phyloP scores from a whole-genome alignment of 2,888 invertebrate species.

The Drosophila cognata region DNA sequence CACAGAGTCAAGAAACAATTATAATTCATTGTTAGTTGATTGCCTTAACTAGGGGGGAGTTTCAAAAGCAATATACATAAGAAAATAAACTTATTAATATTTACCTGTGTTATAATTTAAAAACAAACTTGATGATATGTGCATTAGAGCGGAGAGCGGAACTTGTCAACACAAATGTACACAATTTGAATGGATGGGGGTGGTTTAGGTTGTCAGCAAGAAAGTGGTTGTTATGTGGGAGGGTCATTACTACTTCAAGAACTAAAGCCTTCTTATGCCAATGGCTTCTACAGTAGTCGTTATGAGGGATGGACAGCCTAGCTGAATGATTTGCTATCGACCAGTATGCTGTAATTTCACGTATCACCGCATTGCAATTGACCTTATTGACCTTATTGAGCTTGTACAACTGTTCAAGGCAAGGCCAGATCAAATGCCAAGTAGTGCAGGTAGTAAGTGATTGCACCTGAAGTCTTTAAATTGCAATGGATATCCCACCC shows the following conservation, averaged over 20 bases:
- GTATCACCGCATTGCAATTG: neutral
- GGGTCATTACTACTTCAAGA: neutral
- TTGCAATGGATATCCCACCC: neutral
- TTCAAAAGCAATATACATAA: neutral
- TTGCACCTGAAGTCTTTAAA: neutral
- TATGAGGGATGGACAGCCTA: neutral
- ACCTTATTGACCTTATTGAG: neutral
- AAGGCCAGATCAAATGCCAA: neutral
- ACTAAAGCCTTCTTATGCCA: neutral
- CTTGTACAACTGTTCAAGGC: neutral
- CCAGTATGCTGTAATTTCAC: neutral
- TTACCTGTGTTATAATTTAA: neutral
- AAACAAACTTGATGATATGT: neutral
- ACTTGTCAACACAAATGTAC: neutral
- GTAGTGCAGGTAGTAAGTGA: neutral
- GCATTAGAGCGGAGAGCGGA: neutral
- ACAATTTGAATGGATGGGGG: neutral
- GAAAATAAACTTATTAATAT: neutral
- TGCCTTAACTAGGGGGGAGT: no score
- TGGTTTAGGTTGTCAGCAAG: neutral
- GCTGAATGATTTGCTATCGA: neutral
- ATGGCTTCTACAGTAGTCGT: neutral
- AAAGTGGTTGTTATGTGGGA: neutral
- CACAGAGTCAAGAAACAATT: constrained; percentile 29
- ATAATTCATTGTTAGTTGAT: neutral